Evolutionary conservation across 2,113 vertebrate genomes (phyloP).

Genomic region (Ptyas mucosa): DNA sequence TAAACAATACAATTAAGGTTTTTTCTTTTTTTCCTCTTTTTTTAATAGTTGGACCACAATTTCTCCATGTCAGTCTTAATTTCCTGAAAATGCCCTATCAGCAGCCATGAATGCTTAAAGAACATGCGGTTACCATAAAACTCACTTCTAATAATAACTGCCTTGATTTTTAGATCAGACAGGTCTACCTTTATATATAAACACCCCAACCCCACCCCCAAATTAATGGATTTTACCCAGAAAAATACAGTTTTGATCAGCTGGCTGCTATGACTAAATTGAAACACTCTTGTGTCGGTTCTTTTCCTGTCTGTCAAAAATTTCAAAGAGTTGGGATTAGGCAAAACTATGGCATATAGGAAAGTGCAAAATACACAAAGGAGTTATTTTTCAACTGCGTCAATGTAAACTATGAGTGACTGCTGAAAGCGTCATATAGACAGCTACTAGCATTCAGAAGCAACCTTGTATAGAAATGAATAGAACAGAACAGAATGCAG

Average conservation of each 20-base stretch:
- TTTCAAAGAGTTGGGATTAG: background rate
- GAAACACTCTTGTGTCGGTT: background rate
- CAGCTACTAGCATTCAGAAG: background rate
- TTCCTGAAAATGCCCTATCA: background rate
- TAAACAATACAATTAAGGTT: background rate
- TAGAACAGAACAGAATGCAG: too few species aligned
- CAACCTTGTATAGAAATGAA: background rate
- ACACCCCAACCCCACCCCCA: too few species aligned
- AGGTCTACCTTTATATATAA: background rate
- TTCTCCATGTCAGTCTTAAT: background rate
- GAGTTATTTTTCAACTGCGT: background rate
- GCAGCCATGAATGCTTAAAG: background rate
- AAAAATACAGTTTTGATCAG: background rate
- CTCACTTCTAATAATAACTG: background rate
- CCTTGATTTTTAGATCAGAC: fast-evolving
- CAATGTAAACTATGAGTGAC: background rate
- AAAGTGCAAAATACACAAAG: background rate
- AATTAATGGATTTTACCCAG: background rate
- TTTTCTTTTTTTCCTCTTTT: background rate
- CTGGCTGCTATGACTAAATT: background rate
- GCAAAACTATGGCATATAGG: background rate
- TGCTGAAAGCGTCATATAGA: background rate
- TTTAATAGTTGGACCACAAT: background rate
- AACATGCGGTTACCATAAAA: background rate
- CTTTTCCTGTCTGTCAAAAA: slow-evolving; percentile 3